Conservation (phyloP, 1,140 invertebrate genomes). For the Proales similis region DNA sequence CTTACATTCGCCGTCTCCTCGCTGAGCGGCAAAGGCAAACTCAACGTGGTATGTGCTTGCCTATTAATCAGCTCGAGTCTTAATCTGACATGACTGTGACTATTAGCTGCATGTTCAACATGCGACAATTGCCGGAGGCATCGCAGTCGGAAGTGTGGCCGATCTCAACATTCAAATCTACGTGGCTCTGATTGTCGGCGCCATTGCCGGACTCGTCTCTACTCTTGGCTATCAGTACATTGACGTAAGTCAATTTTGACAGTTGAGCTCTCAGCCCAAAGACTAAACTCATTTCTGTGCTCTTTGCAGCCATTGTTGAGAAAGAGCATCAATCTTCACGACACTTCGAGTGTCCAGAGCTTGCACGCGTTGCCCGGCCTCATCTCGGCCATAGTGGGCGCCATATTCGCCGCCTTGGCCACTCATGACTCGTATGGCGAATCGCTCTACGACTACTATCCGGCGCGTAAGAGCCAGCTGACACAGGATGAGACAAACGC, state of each 20-base stretch:
- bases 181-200: conserved; percentile 74
- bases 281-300: neutral
- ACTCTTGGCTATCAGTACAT: conserved; percentile 75
- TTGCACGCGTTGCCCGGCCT: conserved; percentile 89
- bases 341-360: conserved; percentile 91
- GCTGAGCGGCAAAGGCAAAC: conserved; percentile 58
- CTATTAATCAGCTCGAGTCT: neutral
- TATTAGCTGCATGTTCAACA: conserved; percentile 54
- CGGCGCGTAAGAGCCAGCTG: neutral
- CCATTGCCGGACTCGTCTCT: conserved; percentile 69
- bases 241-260: conserved; percentile 59
- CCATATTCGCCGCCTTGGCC: conserved; percentile 67
- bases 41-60: conserved; percentile 11
- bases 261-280: neutral
- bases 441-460: conserved; percentile 42
- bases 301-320: conserved; percentile 13
- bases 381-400: conserved; percentile 69
- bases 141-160: conserved; percentile 59
- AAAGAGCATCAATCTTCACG: conserved; percentile 64
- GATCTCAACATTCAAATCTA: conserved; percentile 75
- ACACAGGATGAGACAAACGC: neutral
- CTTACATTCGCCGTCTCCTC: conserved; percentile 53
- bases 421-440: conserved; percentile 56
- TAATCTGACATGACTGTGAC: neutral
- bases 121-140: conserved; percentile 57